A percentile compares a stretch with the other conserved stretches of the same genome.
These are phyloP conservation scores for Erebia ligea DNA, from an alignment of 2,888 invertebrate species.

Conservation along the genomic window DNA sequence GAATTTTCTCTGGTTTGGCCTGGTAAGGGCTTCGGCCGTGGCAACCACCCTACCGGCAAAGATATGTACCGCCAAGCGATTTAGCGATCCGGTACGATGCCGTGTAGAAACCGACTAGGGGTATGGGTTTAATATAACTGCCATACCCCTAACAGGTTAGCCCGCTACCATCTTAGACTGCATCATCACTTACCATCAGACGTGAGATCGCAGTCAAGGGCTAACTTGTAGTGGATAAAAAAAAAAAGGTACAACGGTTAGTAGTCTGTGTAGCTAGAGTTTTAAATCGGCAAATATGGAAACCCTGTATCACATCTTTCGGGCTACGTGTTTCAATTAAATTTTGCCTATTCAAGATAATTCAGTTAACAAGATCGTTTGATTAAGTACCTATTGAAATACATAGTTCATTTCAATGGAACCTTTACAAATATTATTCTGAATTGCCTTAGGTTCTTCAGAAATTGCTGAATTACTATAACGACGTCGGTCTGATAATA, in stretches of 20 bases:
- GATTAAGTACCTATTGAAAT: slow-evolving; percentile 6
- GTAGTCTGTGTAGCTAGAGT: background rate
- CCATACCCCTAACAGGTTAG: too few species aligned
- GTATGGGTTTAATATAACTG: too few species aligned
- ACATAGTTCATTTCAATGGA: background rate
- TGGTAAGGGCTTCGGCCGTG: too few species aligned
- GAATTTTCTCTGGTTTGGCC: too few species aligned
- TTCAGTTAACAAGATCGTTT: slow-evolving; percentile 4
- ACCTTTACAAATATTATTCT: background rate
- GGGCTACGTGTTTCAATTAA: slow-evolving; percentile 17
- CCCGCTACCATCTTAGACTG: too few species aligned
- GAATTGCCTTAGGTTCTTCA: background rate
- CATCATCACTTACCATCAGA: too few species aligned
- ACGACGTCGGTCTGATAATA: background rate
- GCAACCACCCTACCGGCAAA: too few species aligned
- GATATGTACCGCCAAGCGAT: too few species aligned
- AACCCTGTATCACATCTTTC: background rate
- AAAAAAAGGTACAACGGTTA: background rate
- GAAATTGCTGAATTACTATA: background rate
- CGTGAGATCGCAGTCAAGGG: too few species aligned
- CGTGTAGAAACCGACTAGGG: too few species aligned
- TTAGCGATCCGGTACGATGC: too few species aligned
- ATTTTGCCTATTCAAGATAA: slow-evolving; percentile 4
- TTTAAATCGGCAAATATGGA: background rate
- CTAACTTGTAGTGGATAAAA: too few species aligned